These are phyloP conservation scores for Sitodiplosis mosellana DNA, from an alignment of 1,140 invertebrate genomes.

Conservation along the genomic window DNA sequence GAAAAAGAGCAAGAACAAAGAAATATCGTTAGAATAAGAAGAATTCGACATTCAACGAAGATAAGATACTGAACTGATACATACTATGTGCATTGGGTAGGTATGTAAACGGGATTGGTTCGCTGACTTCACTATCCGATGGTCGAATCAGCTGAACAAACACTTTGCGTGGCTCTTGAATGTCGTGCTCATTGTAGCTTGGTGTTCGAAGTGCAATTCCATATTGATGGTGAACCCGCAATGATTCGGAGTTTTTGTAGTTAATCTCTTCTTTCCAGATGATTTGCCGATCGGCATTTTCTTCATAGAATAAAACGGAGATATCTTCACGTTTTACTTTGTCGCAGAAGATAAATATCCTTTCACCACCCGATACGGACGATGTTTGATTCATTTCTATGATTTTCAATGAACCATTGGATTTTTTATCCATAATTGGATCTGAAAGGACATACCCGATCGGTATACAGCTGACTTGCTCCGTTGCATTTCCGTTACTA, in stretches of 20 bases:
- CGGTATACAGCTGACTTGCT: no score
- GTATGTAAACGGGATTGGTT: constrained; percentile 64
- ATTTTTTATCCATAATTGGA: constrained; percentile 91
- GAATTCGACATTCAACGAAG: no score
- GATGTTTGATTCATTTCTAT: constrained; percentile 55
- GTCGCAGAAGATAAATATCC: constrained; percentile 86
- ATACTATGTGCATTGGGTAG: constrained; percentile 78
- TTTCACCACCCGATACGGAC: constrained; percentile 61
- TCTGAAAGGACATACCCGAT: constrained; percentile 79
- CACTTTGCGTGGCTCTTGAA: constrained; percentile 48
- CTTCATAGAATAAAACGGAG: constrained; percentile 70
- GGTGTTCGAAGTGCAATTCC: constrained; percentile 75
- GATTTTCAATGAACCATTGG: constrained; percentile 80
- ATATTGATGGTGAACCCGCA: constrained; percentile 73
- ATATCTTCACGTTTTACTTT: constrained; percentile 85
- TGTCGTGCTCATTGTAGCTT: constrained; percentile 35
- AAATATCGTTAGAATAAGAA: no score
- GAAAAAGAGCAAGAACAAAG: no score
- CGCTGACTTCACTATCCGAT: constrained; percentile 67
- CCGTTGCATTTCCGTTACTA: neutral
- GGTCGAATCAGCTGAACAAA: constrained; percentile 67
- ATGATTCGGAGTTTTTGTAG: constrained; percentile 36
- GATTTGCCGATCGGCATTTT: constrained; percentile 28
- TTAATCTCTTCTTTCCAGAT: constrained; percentile 53
- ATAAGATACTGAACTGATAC: no score